Base-by-base conservation (phyloP, 2,797 vertebrate species). In the Pyrocephalus nanus region DNA sequence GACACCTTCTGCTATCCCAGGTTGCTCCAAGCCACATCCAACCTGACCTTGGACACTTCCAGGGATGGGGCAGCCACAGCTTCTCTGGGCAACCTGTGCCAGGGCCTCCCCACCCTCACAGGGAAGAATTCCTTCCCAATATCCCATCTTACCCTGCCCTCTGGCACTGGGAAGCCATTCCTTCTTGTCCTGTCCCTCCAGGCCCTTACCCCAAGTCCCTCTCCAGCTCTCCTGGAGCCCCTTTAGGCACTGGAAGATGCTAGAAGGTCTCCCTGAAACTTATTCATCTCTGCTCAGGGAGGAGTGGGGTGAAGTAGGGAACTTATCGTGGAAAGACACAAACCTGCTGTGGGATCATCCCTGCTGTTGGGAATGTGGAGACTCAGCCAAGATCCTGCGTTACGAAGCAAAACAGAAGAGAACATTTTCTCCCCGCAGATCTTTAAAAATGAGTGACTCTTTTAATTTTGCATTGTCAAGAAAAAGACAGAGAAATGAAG, bases 401-500 rank as follows among this genome's bases (percentile, higher is more conserved):
- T 73, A 65, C 34, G 0, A 48, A 93, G 90, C 88, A 81, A 55
- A 92, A 87, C 1, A 0, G 21, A 71, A 73, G 55, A 79, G 94
- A 94, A 65, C 57, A 2, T 82, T 74, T 78, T 54, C 65, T 82
- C 92, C 93, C 92, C 54, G 38, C 80, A 95, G 93, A 95, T 96
- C 94, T 93, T 96, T 97, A 95, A 97, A 95, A 97, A 97, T 96
- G 92, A 96, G 93, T 96, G 94, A 95, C 94, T 95, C 94, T 95
- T 84, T 96, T 95, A 95, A 95, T 96, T 97, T 96, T 95, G 92
- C 91, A 88, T 91, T 93, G 93, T 94, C 95, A 96, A 96, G 94
- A 60, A 92, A 75, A 84, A 95, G 78, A 45, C 48, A 36, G 92
- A 76, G 91, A 96, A 97, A 96, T 93, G 93, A 93, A 95, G 94